Percentiles rank a stretch among this genome's conserved stretches.
phyloP scores from a whole-genome alignment of 2,888 invertebrate genomes.

The Chloromyia formosa region DNA sequence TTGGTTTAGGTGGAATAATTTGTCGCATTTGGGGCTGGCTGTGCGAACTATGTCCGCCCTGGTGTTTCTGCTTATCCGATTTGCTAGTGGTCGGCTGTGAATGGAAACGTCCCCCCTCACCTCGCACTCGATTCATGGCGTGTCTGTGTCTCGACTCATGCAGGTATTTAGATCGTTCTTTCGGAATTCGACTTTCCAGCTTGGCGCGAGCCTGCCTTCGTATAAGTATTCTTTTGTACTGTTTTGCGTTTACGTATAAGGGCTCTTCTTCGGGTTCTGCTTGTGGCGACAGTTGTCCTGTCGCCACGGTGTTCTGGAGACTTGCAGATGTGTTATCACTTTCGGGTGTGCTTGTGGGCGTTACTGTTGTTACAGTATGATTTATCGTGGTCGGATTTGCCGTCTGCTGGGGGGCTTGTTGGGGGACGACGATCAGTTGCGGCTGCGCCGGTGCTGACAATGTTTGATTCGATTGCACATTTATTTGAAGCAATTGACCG shows the following conservation, averaged over 20 bases:
- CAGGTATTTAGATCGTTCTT: slow-evolving; percentile 97
- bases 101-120: slow-evolving; percentile 96
- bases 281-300: slow-evolving; percentile 49
- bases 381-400: slow-evolving; percentile 51
- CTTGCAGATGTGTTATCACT: background rate
- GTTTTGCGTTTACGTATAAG: slow-evolving; percentile 97
- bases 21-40: slow-evolving; percentile 46
- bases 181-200: slow-evolving; percentile 95
- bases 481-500: slow-evolving; percentile 63
- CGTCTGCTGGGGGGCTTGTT: slow-evolving; percentile 54
- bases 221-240: slow-evolving; percentile 95
- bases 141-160: slow-evolving; percentile 97
- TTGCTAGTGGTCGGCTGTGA: slow-evolving; percentile 69
- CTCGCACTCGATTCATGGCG: slow-evolving; percentile 96
- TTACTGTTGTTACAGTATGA: slow-evolving; percentile 50
- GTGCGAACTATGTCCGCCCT: slow-evolving; percentile 45
- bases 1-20: slow-evolving; percentile 59
- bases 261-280: slow-evolving; percentile 85
- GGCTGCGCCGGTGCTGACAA: slow-evolving; percentile 52
- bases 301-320: background rate
- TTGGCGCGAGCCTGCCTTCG: slow-evolving; percentile 93
- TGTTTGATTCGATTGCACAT: slow-evolving; percentile 53
- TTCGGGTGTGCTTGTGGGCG: slow-evolving; percentile 49
- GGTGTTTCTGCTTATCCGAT: slow-evolving; percentile 36
- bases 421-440: slow-evolving; percentile 53